Conservation (phyloP, 2,113 vertebrate species). For the Elephas maximus region DNA sequence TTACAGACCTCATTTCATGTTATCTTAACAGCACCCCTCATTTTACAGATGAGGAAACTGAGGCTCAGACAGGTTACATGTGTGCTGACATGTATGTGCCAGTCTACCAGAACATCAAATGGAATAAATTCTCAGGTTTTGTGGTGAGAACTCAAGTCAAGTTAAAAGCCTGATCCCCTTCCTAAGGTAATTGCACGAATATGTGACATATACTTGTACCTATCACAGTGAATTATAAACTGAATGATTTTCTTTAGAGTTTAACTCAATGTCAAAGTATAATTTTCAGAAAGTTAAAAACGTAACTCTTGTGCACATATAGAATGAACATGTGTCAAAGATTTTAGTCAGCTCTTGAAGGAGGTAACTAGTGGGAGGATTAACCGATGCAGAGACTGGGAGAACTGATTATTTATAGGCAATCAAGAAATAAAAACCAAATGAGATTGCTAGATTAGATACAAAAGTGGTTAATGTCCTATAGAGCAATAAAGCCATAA, state of each 20-base stretch:
- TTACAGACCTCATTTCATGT: no score
- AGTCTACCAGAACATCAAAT: neutral
- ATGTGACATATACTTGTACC: no score
- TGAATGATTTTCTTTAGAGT: neutral
- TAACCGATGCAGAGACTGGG: neutral
- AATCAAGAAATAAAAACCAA: constrained; percentile 32
- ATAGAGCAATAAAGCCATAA: neutral
- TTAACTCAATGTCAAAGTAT: neutral
- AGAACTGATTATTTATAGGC: neutral
- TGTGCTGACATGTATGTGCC: neutral
- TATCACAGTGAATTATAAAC: neutral
- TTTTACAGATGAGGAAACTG: no score
- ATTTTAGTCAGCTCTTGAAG: constrained; percentile 19
- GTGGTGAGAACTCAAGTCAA: neutral
- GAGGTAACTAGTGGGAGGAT: constrained; percentile 6
- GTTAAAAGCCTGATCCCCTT: neutral
- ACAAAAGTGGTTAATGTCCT: constrained; percentile 22
- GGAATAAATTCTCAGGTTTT: neutral
- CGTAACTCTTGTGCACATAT: no score
- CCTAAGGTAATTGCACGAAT: neutral
- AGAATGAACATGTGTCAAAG: neutral
- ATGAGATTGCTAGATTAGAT: constrained; percentile 13
- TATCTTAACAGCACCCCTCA: no score
- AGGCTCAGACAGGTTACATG: neutral
- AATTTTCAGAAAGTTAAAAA: no score